Evolutionary conservation across 2,888 invertebrate genomes (phyloP).

Genomic region (Gnatocerus cornutus): DNA sequence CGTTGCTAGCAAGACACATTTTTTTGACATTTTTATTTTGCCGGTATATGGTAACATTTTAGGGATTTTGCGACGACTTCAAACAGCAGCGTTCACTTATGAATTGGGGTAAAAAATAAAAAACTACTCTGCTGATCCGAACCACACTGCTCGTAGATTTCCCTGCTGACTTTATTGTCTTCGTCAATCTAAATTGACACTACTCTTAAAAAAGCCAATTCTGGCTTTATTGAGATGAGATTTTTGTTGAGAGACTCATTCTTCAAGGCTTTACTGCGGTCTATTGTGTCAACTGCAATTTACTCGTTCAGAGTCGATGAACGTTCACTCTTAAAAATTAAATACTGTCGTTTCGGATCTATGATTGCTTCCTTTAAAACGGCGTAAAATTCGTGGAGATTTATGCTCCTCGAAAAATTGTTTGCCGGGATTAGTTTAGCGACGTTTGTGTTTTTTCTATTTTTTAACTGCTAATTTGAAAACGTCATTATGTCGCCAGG

Average conservation of each 20-base stretch:
- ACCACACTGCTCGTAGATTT: background rate
- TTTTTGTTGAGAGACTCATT: constrained; percentile 31
- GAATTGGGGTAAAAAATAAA: no score
- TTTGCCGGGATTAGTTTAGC: no score
- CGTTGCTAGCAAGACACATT: background rate
- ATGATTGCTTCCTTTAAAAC: background rate
- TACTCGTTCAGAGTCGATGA: constrained; percentile 25
- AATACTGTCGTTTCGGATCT: constrained; percentile 11
- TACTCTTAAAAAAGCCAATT: constrained; percentile 27
- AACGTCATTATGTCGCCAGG: no score
- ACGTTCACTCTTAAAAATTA: constrained; percentile 33
- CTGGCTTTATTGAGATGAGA: constrained; percentile 28
- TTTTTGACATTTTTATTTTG: background rate
- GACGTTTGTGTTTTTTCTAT: no score
- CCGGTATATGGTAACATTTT: no score
- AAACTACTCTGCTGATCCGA: no score
- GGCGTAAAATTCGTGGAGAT: no score
- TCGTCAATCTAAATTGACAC: constrained; percentile 2
- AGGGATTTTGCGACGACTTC: no score
- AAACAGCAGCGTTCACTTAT: no score
- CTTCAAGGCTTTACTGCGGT: constrained; percentile 11
- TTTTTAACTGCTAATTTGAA: no score
- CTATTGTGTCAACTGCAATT: constrained; percentile 30
- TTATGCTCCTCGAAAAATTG: no score
- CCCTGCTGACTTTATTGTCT: background rate